phyloP scores from a whole-genome alignment of 2,113 vertebrate genomes.

The Passer montanus region DNA sequence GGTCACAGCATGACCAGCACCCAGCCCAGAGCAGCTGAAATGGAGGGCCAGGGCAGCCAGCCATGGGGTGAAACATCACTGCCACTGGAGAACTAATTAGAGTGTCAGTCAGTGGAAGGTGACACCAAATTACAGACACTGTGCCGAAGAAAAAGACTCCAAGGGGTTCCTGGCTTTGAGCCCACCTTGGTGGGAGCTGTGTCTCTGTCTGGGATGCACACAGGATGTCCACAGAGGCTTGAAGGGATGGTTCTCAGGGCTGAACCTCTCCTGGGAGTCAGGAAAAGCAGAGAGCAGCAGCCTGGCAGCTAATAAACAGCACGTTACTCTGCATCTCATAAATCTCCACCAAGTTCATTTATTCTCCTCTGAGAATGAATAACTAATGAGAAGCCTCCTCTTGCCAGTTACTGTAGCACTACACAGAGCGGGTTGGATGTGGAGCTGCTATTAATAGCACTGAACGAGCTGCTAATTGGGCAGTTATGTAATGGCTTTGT shows the following conservation, averaged over 20 bases:
- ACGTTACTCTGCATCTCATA: neutral
- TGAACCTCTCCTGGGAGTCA: neutral
- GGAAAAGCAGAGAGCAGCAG: neutral
- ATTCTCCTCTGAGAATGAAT: slow-evolving; percentile 10
- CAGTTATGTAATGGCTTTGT: slow-evolving; percentile 56
- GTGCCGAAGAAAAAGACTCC: neutral
- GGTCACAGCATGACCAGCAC: neutral
- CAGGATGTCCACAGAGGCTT: neutral
- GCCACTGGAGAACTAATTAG: neutral
- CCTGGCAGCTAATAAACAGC: neutral
- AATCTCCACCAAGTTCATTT: neutral
- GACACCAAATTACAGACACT: neutral
- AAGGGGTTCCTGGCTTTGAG: neutral
- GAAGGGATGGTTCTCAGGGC: neutral
- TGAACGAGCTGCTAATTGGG: slow-evolving; percentile 60
- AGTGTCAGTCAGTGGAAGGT: neutral
- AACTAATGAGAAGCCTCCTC: slow-evolving; percentile 6
- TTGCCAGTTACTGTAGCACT: neutral
- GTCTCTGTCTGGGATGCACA: neutral
- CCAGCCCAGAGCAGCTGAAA: neutral
- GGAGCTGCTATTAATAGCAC: slow-evolving; percentile 64
- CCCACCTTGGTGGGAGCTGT: neutral
- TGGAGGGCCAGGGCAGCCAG: neutral
- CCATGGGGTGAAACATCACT: neutral
- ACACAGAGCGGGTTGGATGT: neutral